Conservation (phyloP, 2,797 vertebrate genomes). For the Eremophila alpestris region DNA sequence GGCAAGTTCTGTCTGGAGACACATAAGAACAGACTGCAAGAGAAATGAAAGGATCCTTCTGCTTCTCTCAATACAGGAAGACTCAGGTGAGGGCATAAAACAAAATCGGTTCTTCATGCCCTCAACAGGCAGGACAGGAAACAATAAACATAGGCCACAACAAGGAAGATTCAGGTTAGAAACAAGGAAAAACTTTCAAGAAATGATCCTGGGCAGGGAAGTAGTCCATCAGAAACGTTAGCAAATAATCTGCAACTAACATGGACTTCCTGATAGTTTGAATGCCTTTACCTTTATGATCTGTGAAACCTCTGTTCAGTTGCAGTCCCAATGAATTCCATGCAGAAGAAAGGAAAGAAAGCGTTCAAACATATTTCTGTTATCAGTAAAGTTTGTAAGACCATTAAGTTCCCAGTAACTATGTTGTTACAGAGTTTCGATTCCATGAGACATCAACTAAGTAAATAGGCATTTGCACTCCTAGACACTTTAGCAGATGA, state of each 20-base stretch:
- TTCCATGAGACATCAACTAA: slow-evolving; percentile 1
- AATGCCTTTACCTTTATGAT: not conserved
- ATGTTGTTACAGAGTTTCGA: not conserved
- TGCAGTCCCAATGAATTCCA: not conserved
- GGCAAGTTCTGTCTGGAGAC: not conserved
- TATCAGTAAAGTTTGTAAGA: not conserved
- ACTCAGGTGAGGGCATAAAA: not conserved
- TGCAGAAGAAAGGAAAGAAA: not conserved
- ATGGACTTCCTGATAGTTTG: not conserved
- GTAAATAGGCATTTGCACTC: slow-evolving; percentile 19
- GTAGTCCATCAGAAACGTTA: not conserved
- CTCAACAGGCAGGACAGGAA: not conserved
- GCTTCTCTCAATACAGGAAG: not conserved
- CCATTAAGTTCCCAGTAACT: not conserved
- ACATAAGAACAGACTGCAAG: not conserved
- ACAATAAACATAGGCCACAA: not conserved
- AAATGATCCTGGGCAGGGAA: rapidly evolving
- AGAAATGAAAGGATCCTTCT: not conserved
- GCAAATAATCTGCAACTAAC: not conserved
- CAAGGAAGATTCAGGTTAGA: not conserved
- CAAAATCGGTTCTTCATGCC: not conserved
- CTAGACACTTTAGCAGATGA: not conserved
- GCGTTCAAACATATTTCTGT: not conserved
- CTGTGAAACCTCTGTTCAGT: not conserved
- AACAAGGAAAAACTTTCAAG: not conserved